Conservation (phyloP, 2,113 vertebrate genomes). For the Phyllopteryx taeniolatus region DNA sequence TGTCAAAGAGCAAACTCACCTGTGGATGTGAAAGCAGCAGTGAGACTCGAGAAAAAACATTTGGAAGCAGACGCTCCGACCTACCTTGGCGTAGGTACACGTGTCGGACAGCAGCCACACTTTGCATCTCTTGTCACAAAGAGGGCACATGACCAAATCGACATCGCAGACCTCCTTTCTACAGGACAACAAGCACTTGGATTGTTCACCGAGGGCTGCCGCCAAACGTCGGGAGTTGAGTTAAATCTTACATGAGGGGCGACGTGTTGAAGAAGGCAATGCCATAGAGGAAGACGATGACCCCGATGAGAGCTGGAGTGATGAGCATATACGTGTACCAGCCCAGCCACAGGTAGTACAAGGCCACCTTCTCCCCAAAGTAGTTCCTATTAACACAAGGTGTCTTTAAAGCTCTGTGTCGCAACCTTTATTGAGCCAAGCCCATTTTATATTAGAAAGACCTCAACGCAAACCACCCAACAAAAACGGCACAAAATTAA, state of each 20-base stretch:
- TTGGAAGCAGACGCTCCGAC: background rate
- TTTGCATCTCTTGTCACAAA: conserved; percentile 79
- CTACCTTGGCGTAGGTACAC: conserved; percentile 87
- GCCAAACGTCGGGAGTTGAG: conserved; percentile 28
- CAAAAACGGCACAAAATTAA: too few species aligned
- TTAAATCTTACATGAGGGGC: conserved; percentile 84
- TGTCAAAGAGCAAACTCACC: conserved; percentile 91
- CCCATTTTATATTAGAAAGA: too few species aligned
- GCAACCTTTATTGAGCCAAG: background rate
- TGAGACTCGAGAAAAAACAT: conserved; percentile 5
- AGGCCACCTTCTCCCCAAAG: conserved; percentile 91
- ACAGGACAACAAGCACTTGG: conserved; percentile 22
- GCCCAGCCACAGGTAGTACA: conserved; percentile 93
- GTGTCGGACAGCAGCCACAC: conserved; percentile 86
- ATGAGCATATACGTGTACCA: conserved; percentile 90
- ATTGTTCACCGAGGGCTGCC: conserved; percentile 4
- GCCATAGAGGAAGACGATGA: conserved; percentile 78
- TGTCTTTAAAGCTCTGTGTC: background rate
- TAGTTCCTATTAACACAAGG: conserved; percentile 75
- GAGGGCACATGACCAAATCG: conserved; percentile 83
- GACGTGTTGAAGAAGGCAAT: conserved; percentile 77
- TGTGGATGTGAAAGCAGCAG: conserved; percentile 44
- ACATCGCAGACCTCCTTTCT: conserved; percentile 92
- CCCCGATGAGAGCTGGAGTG: conserved; percentile 71
- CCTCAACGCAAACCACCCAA: too few species aligned